phyloP scores from a whole-genome alignment of 2,888 invertebrate genomes.

The Luffia ferchaultella region DNA sequence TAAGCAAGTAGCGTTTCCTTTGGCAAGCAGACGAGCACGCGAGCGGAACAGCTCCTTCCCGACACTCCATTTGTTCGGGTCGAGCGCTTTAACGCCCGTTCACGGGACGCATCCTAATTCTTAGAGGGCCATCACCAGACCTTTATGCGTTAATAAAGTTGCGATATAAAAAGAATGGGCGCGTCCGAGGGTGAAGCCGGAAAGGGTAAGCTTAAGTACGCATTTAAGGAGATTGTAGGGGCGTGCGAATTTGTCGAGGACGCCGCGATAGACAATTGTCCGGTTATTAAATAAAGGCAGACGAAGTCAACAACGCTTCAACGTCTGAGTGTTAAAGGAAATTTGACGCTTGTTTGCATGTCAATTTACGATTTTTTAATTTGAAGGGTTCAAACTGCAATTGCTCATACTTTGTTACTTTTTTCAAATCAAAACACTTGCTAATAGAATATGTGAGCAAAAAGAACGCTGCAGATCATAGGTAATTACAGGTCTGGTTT shows the following conservation, averaged over 20 bases:
- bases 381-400: no score
- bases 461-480: no score
- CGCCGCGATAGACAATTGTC: constrained; percentile 50
- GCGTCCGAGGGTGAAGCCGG: constrained; percentile 58
- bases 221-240: constrained; percentile 61
- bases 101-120: constrained; percentile 62
- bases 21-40: constrained; percentile 14
- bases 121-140: constrained; percentile 63
- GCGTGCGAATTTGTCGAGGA: constrained; percentile 59
- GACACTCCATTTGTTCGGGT: constrained; percentile 59
- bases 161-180: constrained; percentile 64
- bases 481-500: no score
- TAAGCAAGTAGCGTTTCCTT: neutral
- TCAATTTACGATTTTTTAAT: no score
- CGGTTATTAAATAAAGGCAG: constrained; percentile 59
- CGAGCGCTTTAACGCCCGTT: constrained; percentile 40
- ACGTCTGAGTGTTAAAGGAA: no score
- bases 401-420: no score
- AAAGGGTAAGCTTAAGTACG: constrained; percentile 61
- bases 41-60: constrained; percentile 25
- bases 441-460: no score
- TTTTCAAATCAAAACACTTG: no score
- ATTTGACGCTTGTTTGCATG: no score
- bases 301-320: no score
- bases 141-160: constrained; percentile 68